phyloP scores from a whole-genome alignment of 2,113 vertebrate species.

The Prochilodus magdalenae region DNA sequence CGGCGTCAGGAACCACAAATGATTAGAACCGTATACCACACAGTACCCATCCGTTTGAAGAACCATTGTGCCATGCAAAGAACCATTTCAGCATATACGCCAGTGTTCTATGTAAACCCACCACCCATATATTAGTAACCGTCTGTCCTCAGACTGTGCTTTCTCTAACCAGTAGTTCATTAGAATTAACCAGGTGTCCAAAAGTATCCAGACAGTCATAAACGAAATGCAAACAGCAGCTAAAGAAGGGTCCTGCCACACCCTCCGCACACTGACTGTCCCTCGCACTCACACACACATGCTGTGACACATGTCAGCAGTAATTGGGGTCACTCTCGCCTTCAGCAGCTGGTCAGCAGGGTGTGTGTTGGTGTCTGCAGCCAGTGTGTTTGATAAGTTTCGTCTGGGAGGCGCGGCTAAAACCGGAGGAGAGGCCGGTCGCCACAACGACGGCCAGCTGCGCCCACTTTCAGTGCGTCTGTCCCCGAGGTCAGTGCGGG shows the following conservation, averaged over 20 bases:
- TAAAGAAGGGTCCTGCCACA: neutral
- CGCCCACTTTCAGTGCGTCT: conserved; percentile 13
- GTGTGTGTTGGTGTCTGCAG: neutral
- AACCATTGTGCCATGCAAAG: too few species aligned
- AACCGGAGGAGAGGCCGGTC: conserved; percentile 32
- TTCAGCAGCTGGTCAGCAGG: conserved; percentile 34
- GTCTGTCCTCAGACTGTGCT: too few species aligned
- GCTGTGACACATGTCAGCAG: neutral
- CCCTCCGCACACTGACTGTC: neutral
- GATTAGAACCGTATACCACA: too few species aligned
- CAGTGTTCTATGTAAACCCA: too few species aligned
- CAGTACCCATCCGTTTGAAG: too few species aligned
- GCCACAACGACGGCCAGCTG: conserved; percentile 38
- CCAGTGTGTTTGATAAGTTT: conserved; percentile 28
- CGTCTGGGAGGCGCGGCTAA: conserved; percentile 10
- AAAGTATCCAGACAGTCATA: neutral
- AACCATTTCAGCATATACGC: too few species aligned
- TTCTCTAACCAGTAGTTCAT: too few species aligned
- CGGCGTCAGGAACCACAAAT: too few species aligned
- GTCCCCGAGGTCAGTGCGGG: neutral
- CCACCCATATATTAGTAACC: too few species aligned
- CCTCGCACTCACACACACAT: conserved; percentile 17
- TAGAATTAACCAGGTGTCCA: too few species aligned
- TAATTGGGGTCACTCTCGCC: conserved; percentile 32
- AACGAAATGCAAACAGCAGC: neutral